Evolutionary conservation across 2,888 invertebrate genomes (phyloP).

Genomic region (Beris morrisii): DNA sequence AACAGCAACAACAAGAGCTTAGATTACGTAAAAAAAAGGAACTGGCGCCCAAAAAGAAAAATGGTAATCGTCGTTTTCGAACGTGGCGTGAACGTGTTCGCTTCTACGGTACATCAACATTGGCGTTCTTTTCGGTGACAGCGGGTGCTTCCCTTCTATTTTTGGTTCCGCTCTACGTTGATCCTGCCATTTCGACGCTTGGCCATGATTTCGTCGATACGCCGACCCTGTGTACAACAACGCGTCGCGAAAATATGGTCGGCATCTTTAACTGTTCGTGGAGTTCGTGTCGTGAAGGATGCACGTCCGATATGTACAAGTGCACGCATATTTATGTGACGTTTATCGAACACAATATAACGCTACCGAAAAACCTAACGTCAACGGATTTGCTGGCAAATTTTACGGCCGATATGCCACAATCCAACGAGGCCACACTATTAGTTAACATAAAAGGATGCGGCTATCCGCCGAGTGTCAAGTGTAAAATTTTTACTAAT

Average conservation of each 20-base stretch:
- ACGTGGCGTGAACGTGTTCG: constrained; percentile 67
- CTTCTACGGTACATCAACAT: constrained; percentile 71
- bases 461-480: constrained; percentile 85
- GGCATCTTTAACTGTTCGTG: constrained; percentile 88
- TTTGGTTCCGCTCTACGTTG: constrained; percentile 74
- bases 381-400: constrained; percentile 46
- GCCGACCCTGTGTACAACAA: constrained; percentile 81
- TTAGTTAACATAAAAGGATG: constrained; percentile 89
- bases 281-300: constrained; percentile 89
- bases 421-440: constrained; percentile 61
- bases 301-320: constrained; percentile 76
- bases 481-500: constrained; percentile 75
- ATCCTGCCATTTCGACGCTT: constrained; percentile 86
- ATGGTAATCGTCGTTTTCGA: constrained; percentile 60
- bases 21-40: constrained; percentile 66
- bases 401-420: constrained; percentile 54
- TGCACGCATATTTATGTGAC: constrained; percentile 69
- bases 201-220: constrained; percentile 84
- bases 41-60: constrained; percentile 61
- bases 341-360: constrained; percentile 56
- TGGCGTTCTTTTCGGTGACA: constrained; percentile 70
- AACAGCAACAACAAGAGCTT: constrained; percentile 72
- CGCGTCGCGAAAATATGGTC: constrained; percentile 79
- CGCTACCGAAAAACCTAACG: constrained; percentile 55
- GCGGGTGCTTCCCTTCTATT: constrained; percentile 73